A percentile compares a stretch with the other conserved stretches of the same genome.
Conservation (phyloP, 2,797 vertebrate genomes). For the Bothrops alternatus region DNA sequence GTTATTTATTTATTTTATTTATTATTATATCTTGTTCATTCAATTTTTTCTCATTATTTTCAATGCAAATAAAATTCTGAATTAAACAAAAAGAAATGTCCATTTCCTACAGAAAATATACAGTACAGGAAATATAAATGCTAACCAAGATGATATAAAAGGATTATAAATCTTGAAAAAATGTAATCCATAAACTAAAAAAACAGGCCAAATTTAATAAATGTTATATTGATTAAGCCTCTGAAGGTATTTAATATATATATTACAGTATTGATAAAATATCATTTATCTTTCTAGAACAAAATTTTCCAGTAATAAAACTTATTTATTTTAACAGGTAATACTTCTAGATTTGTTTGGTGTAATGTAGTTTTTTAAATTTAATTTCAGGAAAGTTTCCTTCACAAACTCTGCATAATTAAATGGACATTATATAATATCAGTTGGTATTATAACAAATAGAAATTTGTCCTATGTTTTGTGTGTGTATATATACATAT, state of each 20-base stretch:
- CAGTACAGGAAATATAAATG: background rate
- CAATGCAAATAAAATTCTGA: conserved; percentile 31
- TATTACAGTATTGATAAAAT: conserved; percentile 22
- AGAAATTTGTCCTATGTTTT: background rate
- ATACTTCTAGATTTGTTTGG: conserved; percentile 11
- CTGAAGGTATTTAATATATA: conserved; percentile 27
- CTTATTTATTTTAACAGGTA: conserved; percentile 7
- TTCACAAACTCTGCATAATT: background rate
- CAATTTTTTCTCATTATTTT: conserved; percentile 30
- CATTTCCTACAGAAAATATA: background rate
- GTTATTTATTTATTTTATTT: background rate
- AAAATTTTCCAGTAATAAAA: conserved; percentile 36
- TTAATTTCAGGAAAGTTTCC: background rate
- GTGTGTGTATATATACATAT: no score
- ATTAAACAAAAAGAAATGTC: background rate
- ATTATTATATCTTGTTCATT: background rate
- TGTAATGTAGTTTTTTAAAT: background rate
- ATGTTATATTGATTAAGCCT: conserved; percentile 44
- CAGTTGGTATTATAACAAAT: background rate
- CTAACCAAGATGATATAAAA: background rate
- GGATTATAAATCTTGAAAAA: conserved; percentile 18
- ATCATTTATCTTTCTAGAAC: conserved; percentile 38
- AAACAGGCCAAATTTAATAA: conserved; percentile 53
- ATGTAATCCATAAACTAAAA: conserved; percentile 35
- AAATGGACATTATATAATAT: background rate